Evolutionary conservation across 2,113 vertebrate genomes (phyloP).

Genomic region (Phaethon lepturus): DNA sequence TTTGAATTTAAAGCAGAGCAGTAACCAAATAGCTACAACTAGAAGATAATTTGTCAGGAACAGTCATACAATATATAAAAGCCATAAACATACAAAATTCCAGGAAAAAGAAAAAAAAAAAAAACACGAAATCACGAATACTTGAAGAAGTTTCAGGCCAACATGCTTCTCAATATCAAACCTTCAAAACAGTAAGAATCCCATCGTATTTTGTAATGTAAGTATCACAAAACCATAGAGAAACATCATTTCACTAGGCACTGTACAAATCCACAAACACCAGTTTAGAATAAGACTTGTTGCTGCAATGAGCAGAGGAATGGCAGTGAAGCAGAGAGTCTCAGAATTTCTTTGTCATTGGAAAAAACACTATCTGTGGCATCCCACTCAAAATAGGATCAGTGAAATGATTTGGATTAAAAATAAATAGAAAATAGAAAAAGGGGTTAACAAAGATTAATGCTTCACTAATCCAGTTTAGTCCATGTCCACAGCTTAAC

Average conservation of each 20-base stretch:
- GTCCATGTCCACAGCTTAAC: not conserved
- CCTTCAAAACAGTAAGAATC: not conserved
- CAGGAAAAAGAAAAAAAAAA: not conserved
- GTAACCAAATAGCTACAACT: not conserved
- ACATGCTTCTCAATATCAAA: not conserved
- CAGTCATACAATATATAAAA: not conserved
- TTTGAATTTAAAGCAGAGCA: not conserved
- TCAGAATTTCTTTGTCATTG: not conserved
- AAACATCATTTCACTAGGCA: not conserved
- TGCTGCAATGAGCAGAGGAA: not conserved
- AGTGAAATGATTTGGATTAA: not conserved
- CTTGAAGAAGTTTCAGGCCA: not conserved
- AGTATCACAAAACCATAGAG: not conserved
- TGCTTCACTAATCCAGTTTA: not conserved
- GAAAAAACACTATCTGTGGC: not conserved
- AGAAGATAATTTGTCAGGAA: not conserved
- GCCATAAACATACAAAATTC: not conserved
- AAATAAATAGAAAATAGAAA: not conserved
- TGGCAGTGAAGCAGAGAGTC: not conserved
- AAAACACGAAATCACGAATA: not conserved
- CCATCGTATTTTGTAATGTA: not conserved
- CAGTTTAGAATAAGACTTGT: not conserved
- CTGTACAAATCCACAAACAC: not conserved
- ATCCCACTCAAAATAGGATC: not conserved
- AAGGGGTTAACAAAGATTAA: not conserved